Evolutionary conservation across 2,797 vertebrate genomes (phyloP).

Genomic region (Phoebastria nigripes): DNA sequence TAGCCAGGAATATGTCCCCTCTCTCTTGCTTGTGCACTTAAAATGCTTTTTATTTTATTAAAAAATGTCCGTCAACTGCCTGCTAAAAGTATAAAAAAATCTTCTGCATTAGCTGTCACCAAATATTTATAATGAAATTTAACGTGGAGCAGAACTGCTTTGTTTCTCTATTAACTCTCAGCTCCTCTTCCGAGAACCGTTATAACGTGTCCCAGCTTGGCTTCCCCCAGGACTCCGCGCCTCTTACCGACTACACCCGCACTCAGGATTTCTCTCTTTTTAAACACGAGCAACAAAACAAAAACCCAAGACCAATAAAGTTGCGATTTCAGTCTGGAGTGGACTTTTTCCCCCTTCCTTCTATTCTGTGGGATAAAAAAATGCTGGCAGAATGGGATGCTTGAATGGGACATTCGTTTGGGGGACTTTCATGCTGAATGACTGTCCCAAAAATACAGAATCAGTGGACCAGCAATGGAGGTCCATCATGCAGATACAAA

Average conservation of each 20-base stretch:
- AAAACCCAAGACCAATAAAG: neutral
- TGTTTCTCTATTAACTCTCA: no score
- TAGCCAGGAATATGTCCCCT: no score
- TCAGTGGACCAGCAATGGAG: neutral
- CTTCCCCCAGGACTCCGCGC: neutral
- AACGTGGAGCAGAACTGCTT: neutral
- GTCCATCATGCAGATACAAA: neutral
- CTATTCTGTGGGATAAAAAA: neutral
- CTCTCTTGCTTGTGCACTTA: neutral
- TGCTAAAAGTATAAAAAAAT: neutral
- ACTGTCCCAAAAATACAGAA: neutral
- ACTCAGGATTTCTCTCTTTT: neutral
- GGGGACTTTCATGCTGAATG: neutral
- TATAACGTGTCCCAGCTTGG: no score
- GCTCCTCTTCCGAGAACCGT: neutral
- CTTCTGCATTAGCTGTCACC: no score
- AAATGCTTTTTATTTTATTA: neutral
- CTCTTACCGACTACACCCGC: neutral
- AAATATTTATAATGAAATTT: neutral
- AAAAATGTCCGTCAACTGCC: neutral
- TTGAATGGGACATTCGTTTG: neutral
- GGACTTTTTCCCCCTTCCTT: neutral
- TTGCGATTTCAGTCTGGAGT: neutral
- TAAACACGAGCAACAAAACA: neutral
- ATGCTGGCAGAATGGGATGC: neutral